These are phyloP conservation scores for Teleiodes luculella DNA, from an alignment of 2,888 invertebrate species.

Conservation along the genomic window DNA sequence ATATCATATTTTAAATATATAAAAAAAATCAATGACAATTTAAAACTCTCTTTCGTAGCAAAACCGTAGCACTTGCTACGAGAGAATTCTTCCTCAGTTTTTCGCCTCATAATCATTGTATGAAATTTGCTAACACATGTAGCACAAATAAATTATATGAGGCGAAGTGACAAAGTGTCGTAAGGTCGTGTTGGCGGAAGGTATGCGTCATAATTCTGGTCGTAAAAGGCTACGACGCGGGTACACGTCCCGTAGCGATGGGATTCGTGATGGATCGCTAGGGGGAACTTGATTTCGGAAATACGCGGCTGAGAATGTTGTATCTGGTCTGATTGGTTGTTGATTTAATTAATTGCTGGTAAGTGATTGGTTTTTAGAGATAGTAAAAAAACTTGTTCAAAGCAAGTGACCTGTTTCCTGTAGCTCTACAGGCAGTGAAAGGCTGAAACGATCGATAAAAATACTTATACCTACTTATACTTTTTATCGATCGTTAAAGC, in stretches of 20 bases:
- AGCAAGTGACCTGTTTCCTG: no score
- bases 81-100: not conserved
- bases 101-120: not conserved
- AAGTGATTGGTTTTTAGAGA: not conserved
- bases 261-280: slow-evolving; percentile 66
- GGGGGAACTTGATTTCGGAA: slow-evolving; percentile 14
- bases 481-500: no score
- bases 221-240: slow-evolving; percentile 57
- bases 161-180: slow-evolving; percentile 28
- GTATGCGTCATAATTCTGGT: slow-evolving; percentile 66
- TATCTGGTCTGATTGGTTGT: not conserved
- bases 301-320: slow-evolving; percentile 1
- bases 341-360: not conserved
- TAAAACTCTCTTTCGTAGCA: not conserved
- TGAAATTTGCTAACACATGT: not conserved
- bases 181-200: slow-evolving; percentile 53
- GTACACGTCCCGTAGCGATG: slow-evolving; percentile 29
- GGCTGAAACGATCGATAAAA: no score
- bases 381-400: no score
- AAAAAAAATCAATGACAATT: no score
- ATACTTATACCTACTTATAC: no score
- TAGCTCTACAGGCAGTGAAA: no score
- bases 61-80: not conserved
- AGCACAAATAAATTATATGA: slow-evolving; percentile 17
- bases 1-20: no score